These are phyloP conservation scores for Limanda limanda DNA, from an alignment of 2,113 vertebrate genomes.

Conservation along the genomic window DNA sequence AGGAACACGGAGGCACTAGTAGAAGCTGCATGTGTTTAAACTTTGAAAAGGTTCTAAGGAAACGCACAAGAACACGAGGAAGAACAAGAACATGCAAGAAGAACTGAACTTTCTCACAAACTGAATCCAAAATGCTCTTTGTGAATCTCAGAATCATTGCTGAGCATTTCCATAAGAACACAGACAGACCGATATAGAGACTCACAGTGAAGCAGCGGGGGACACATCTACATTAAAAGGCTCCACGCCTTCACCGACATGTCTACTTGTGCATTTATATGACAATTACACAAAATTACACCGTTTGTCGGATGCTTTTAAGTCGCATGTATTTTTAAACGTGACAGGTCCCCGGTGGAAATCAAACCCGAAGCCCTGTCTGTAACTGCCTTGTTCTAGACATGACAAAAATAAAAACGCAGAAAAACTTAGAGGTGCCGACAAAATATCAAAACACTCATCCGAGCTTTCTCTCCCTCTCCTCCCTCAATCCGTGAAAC, in stretches of 20 bases:
- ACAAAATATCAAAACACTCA: background rate
- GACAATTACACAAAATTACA: slow-evolving; percentile 2
- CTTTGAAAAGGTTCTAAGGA: too few relatives aligned
- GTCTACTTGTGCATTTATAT: background rate
- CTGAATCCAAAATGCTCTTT: too few relatives aligned
- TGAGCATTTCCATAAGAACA: background rate
- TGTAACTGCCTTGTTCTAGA: background rate
- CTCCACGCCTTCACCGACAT: background rate
- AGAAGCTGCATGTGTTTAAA: too few relatives aligned
- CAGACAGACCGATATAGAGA: background rate
- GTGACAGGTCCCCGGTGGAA: background rate
- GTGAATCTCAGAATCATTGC: background rate
- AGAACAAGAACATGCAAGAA: too few relatives aligned
- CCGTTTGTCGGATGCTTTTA: slow-evolving; percentile 36
- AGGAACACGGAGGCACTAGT: too few relatives aligned
- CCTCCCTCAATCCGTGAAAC: background rate
- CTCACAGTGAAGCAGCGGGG: background rate
- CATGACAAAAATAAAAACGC: slow-evolving; percentile 1
- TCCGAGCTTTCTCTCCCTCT: background rate
- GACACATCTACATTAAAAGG: background rate
- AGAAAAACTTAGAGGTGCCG: background rate
- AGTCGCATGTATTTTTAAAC: slow-evolving; percentile 19
- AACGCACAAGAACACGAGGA: too few relatives aligned
- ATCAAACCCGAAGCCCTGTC: background rate
- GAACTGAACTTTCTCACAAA: too few relatives aligned